These are phyloP conservation scores for Drosophila kurseongensis DNA, from an alignment of 1,140 invertebrate genomes.

Conservation along the genomic window DNA sequence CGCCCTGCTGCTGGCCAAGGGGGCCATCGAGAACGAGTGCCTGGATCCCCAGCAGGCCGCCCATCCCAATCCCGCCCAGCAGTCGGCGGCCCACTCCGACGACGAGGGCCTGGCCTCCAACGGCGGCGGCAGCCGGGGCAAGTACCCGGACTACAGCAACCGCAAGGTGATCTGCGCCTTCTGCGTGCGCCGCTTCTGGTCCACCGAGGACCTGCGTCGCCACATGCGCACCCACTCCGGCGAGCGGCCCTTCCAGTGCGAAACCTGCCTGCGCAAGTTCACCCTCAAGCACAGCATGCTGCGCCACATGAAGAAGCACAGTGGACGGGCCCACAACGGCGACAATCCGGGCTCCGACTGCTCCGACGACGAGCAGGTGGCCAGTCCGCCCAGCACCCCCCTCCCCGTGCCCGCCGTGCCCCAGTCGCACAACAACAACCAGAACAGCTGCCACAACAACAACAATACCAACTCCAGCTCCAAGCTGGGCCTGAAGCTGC, in stretches of 20 bases:
- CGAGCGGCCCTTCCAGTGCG: constrained; percentile 89
- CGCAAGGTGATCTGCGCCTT: constrained; percentile 96
- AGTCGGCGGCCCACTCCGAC: constrained; percentile 64
- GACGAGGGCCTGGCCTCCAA: constrained; percentile 38
- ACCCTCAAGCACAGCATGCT: constrained; percentile 97
- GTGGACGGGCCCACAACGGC: constrained; percentile 83
- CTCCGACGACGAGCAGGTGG: constrained; percentile 85
- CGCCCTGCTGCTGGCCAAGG: constrained; percentile 91
- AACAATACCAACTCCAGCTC: constrained; percentile 44
- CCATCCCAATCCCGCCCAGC: constrained; percentile 36
- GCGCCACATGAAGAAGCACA: constrained; percentile 94
- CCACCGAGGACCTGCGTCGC: constrained; percentile 94
- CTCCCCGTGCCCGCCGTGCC: constrained; percentile 6
- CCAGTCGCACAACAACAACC: constrained; percentile 39
- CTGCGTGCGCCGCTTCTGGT: constrained; percentile 96
- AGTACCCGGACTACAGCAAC: constrained; percentile 94
- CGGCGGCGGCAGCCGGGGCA: constrained; percentile 81
- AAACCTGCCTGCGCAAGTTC: constrained; percentile 92
- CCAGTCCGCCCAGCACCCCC: constrained; percentile 47
- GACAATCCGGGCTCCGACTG: constrained; percentile 71
- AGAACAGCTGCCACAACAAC: constrained; percentile 52
- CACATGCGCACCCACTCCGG: constrained; percentile 96
- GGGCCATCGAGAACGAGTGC: constrained; percentile 89
- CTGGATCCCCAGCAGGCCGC: constrained; percentile 15
- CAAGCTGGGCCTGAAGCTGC: constrained; percentile 47